Base-by-base conservation (phyloP, 2,113 vertebrate species). In the western clawed frog (Xenopus tropicalis) region DNA sequence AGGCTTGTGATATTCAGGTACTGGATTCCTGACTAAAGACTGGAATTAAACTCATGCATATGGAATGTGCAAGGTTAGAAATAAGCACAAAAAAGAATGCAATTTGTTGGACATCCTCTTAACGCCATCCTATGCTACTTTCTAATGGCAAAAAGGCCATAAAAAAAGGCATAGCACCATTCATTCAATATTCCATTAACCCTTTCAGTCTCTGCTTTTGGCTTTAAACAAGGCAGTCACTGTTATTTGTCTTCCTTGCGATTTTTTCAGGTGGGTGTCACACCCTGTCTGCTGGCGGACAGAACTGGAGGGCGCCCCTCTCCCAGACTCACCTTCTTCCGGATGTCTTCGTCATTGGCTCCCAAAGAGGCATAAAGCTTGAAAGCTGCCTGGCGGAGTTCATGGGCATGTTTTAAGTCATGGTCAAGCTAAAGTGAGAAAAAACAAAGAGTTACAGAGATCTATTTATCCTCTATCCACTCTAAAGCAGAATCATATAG, bases 321-420 rank as follows among this genome's bases (percentile, higher is more conserved):
- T 79, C 74, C 71, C 76, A 77, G 68, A 70, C 84, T 89, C 80
- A 98, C 97, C 94, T 99, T 99, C 85, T 98, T 99, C 74, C 97
- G 92, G 78, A 99, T 98, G 87, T 99, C 97, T 88, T 99, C 97
- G 48, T 99, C 97, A 11, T 98, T 99, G 29, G 97, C 98, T 83
- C 97, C 97, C 9, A 99, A 90, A 0, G 97, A 97, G 10, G 97
- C 97, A 69, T 99, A 99, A 44, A 99, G 94, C 88, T 98, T 99
- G 89, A 99, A 99, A 66, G 97, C 97, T 24, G 97, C 96, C 89
- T 99, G 97, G 78, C 97, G 93, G 77, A 99, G 88, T 78, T 99
- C 97, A 0, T 99, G 97, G 72, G 97, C 96, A 1, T 99, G 97
- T 80, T 99, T 99, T 88, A 99, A 88, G 81, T 99, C 97, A 12